phyloP scores from a whole-genome alignment of 1,140 invertebrate genomes.

The Subanguina moxae region DNA sequence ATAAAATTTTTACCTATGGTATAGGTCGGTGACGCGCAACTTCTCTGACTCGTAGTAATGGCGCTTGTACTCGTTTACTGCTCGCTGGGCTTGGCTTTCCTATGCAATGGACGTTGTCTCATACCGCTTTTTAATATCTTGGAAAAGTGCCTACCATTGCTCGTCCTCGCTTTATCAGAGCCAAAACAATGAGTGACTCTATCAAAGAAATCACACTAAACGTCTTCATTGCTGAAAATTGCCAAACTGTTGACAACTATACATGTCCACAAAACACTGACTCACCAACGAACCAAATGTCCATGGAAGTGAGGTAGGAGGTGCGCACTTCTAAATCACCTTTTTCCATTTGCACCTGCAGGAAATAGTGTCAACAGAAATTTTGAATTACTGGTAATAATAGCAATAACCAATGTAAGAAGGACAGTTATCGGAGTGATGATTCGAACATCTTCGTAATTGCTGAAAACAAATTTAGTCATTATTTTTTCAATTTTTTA shows the following conservation, averaged over 20 bases:
- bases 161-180: conserved; percentile 53
- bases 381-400: conserved; percentile 17
- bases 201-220: conserved; percentile 54
- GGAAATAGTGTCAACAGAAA: conserved; percentile 47
- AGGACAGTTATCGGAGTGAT: conserved; percentile 56
- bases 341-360: conserved; percentile 56
- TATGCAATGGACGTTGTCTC: conserved; percentile 10
- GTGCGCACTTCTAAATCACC: conserved; percentile 53
- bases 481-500: conserved; percentile 57
- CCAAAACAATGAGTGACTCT: conserved; percentile 50
- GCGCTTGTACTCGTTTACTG: conserved; percentile 52
- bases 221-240: conserved; percentile 48
- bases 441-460: conserved; percentile 58
- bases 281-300: conserved; percentile 50
- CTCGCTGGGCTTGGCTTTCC: conserved; percentile 50
- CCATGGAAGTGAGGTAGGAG: conserved; percentile 55
- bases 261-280: background rate
- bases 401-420: conserved; percentile 11
- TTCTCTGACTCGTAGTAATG: conserved; percentile 34
- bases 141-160: conserved; percentile 45
- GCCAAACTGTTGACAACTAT: background rate
- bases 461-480: conserved; percentile 6
- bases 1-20: too few relatives aligned
- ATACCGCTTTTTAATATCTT: conserved; percentile 4
- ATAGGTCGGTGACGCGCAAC: conserved; percentile 44